Base-by-base conservation (phyloP, 2,797 vertebrate species). In the Phalanger gymnotis region DNA sequence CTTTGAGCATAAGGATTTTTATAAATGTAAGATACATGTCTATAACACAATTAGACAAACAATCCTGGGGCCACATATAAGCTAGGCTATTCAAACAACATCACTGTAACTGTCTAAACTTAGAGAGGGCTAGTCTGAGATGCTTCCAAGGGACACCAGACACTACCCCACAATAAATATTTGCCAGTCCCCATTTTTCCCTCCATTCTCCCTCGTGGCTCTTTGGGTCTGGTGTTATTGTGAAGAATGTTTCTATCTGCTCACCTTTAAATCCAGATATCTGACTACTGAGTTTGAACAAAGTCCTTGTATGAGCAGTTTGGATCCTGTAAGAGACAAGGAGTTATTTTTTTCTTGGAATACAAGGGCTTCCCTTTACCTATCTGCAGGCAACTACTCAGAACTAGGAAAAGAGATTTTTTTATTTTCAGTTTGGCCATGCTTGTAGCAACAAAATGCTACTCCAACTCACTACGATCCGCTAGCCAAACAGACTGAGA, bases 261-360 rank as follows among this genome's bases (percentile, higher is more conserved):
- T 98, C 98, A 99, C 99, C 99, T 99, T 99, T 54, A 99, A 97
- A 98, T 99, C 99, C 97, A 99, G 98, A 90, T 98, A 97, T 98
- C 98, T 99, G 28, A 99, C 97, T 0, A 98, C 98, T 7, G 98
- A 99, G 98, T 99, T 99, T 91, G 98, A 97, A 94, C 99, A 99
- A 95, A 99, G 98, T 52, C 99, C 99, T 54, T 98, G 98, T 91
- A 99, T 98, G 66, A 99, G 98, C 57, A 99, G 98, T 55, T 98
- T 98, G 89, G 98, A 98, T 96, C 99, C 99, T 99, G 98, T 52
- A 2, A 94, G 81, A 25, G 54, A n/a, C 9, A 95, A 54, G 10
- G 28, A 22, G 0, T 6, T 0, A 0, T 11, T 27, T 30, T 53
- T 90, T 93, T 47, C 5, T 61, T n/a, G 22, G 52, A 27, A n/a